Evolutionary conservation across 2,113 vertebrate genomes (phyloP).

Genomic region (Hypanus sabinus): DNA sequence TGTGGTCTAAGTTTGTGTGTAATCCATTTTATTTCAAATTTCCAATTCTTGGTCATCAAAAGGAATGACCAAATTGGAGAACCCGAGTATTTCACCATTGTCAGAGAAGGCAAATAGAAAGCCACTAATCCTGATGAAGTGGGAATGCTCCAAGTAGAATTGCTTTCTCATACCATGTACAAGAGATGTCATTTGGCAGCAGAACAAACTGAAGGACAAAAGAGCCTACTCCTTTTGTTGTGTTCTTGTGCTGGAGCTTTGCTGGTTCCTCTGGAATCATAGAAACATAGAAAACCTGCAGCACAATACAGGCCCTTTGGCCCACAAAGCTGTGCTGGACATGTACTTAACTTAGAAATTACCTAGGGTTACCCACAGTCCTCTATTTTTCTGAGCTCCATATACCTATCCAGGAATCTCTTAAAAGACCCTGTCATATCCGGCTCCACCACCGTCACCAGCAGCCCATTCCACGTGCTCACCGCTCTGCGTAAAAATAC

Average conservation of each 20-base stretch:
- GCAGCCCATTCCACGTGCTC: too few relatives aligned
- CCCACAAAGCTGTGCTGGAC: too few relatives aligned
- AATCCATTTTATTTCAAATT: background rate
- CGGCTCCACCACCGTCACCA: too few relatives aligned
- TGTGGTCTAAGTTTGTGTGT: background rate
- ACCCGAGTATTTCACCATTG: background rate
- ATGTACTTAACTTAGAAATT: too few relatives aligned
- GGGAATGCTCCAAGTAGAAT: background rate
- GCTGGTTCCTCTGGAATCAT: background rate
- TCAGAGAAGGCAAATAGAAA: background rate
- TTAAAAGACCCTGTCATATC: too few relatives aligned
- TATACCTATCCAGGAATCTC: too few relatives aligned
- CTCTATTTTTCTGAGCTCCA: too few relatives aligned
- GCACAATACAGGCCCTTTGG: too few relatives aligned
- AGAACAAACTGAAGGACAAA: background rate
- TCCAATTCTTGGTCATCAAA: background rate
- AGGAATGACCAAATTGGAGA: background rate
- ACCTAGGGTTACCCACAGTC: too few relatives aligned
- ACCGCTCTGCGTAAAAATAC: too few relatives aligned
- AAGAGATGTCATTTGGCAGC: background rate
- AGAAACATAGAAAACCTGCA: too few relatives aligned
- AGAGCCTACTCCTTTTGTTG: background rate
- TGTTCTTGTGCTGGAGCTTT: background rate
- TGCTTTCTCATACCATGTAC: background rate
- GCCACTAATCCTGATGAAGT: background rate